A percentile compares a stretch with the other conserved stretches of the same genome.
Conservation (phyloP, 2,113 vertebrate genomes). For the Pantherophis guttatus region DNA sequence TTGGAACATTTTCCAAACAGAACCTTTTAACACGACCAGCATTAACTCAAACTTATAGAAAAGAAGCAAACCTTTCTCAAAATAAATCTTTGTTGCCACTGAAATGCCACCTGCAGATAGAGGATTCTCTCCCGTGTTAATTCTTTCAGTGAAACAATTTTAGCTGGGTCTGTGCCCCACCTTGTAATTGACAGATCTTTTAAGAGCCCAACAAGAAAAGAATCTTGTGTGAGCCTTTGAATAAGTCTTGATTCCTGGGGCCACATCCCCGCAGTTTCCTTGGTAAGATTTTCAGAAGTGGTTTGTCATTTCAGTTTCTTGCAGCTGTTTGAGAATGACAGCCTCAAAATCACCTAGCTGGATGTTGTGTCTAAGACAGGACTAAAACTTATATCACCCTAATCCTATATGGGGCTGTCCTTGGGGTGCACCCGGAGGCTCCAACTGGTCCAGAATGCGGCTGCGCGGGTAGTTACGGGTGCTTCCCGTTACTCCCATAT, state of each 20-base stretch:
- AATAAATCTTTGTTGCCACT: background rate
- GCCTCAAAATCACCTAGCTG: background rate
- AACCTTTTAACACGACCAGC: background rate
- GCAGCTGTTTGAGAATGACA: too few species aligned
- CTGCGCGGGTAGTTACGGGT: too few species aligned
- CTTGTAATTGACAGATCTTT: background rate
- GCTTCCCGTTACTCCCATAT: too few species aligned
- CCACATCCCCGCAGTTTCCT: background rate
- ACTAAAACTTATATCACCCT: background rate
- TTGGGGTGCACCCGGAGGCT: too few species aligned
- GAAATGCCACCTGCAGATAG: background rate
- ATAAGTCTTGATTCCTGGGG: background rate
- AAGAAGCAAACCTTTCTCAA: background rate
- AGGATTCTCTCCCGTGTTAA: background rate
- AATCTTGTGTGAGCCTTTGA: background rate
- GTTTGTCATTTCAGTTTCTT: background rate
- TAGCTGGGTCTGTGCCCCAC: background rate
- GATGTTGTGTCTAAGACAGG: background rate
- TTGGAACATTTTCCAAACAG: slow-evolving; percentile 19
- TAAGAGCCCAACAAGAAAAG: background rate
- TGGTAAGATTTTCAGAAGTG: background rate
- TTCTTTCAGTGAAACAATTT: background rate
- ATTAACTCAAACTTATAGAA: background rate
- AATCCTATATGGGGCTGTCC: background rate
- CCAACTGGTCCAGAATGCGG: too few species aligned